Evolutionary conservation across 1,140 invertebrate genomes (phyloP).

Genomic region (Bombyx mandarina): DNA sequence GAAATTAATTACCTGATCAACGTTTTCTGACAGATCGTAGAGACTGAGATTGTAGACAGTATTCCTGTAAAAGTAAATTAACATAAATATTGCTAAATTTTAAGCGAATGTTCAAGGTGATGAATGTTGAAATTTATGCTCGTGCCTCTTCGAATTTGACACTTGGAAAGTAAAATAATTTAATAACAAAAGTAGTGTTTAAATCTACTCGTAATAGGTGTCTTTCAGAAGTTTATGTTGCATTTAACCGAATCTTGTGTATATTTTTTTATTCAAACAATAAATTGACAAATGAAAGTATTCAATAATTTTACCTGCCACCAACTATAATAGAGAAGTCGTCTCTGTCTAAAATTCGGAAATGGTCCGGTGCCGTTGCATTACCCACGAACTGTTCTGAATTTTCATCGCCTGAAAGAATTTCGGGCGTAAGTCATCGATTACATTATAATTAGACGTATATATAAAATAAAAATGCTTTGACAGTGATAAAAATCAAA

Average conservation of each 20-base stretch:
- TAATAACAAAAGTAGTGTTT: too few relatives aligned
- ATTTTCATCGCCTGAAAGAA: slow-evolving; percentile 65
- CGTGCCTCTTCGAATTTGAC: too few relatives aligned
- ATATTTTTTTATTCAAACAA: background rate
- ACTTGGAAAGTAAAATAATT: too few relatives aligned
- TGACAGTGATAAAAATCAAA: too few relatives aligned
- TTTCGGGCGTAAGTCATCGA: slow-evolving; percentile 2
- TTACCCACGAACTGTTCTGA: slow-evolving; percentile 65
- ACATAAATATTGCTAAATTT: background rate
- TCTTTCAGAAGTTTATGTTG: background rate
- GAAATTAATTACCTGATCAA: slow-evolving; percentile 48
- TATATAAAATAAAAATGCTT: too few relatives aligned
- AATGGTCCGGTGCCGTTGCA: slow-evolving; percentile 57
- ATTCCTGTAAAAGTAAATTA: slow-evolving; percentile 45
- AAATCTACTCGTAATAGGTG: too few relatives aligned
- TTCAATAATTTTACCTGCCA: slow-evolving; percentile 44
- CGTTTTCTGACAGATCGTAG: slow-evolving; percentile 61
- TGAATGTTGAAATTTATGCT: too few relatives aligned
- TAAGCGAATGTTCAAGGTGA: too few relatives aligned
- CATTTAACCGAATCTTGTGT: background rate
- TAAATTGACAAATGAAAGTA: background rate
- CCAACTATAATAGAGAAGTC: slow-evolving; percentile 66
- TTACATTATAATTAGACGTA: background rate
- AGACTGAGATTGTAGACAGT: slow-evolving; percentile 62
- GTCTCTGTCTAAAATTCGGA: slow-evolving; percentile 66